A percentile compares a stretch with the other conserved stretches of the same genome.
phyloP scores from a whole-genome alignment of 2,797 vertebrate species.

The Diceros bicornis region DNA sequence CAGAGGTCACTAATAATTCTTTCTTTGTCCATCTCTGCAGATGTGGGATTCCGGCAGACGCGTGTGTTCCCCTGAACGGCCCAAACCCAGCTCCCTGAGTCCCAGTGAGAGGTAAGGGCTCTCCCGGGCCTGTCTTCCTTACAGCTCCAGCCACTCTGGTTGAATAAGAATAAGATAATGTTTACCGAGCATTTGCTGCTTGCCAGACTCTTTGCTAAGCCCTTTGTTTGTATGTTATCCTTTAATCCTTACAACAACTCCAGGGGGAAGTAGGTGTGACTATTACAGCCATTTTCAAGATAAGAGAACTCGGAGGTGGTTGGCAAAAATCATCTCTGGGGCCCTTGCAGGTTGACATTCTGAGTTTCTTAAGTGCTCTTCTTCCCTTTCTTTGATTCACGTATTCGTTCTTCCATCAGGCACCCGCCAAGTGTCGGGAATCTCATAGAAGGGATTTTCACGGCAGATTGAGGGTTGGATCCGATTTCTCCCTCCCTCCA shows the following conservation, averaged over 20 bases:
- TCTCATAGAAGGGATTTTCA: neutral
- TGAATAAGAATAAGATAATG: neutral
- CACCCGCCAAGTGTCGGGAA: neutral
- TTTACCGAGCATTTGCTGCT: conserved; percentile 52
- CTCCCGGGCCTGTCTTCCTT: neutral
- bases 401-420: neutral
- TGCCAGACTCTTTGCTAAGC: conserved; percentile 29
- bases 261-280: neutral
- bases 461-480: neutral
- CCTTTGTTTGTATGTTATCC: conserved; percentile 3
- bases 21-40: conserved; percentile 64
- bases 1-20: conserved; percentile 45
- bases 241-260: neutral
- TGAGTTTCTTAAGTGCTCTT: neutral
- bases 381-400: conserved; percentile 7
- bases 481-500: neutral
- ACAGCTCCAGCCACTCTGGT: neutral
- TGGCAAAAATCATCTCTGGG: neutral
- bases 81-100: conserved; percentile 4
- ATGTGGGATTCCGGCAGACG: conserved; percentile 71
- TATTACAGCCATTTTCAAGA: conserved; percentile 25
- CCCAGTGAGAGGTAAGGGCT: conserved; percentile 76
- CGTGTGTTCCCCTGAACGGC: neutral
- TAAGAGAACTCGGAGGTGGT: neutral
- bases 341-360: neutral